Evolutionary conservation across 2,113 vertebrate genomes (phyloP), one percentile per base, ranked within the genome.

Genomic region (Odocoileus hemionus): DNA sequence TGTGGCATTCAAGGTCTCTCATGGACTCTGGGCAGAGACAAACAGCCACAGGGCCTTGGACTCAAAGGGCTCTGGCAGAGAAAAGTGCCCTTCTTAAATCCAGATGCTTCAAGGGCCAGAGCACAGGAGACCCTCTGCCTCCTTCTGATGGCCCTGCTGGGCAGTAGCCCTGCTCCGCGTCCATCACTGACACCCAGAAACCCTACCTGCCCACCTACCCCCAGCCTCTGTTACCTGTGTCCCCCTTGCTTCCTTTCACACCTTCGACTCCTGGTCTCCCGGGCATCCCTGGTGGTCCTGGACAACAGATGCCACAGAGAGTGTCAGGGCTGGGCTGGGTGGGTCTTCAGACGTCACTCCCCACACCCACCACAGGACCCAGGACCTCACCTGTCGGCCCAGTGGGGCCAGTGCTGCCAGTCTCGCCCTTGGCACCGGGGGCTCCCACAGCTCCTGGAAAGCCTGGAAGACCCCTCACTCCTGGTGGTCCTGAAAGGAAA

Each of bases 391-490:
- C 98, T 98, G 21, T 64, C 70, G 3, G 83, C 0, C 98, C 98
- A 8, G 0, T 21, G 28, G 1, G 5, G 0, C 98, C 99, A 0
- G 0, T 1, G 0, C n/a, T 78, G 2, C 99, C 99, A 47, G 98
- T 97, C 23, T 98, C 97, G n/a, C 99, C 99, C 97, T 97, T 99
- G 96, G 97, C 82, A 58, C 99, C 99, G 58, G 96, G 33, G 54
- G 9, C 78, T 52, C 99, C 99, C 0, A 25, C 39, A 0, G 0
- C 1, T 21, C 99, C 99, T 12, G 83, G 97, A 90, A 0, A 8
- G 54, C 99, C 99, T 5, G 3, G 4, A 21, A 23, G 16, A n/a
- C 98, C 99, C 13, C 0, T 43, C 0, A 1, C 14, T 98, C 99
- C 99, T 3, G 57, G 1, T 19, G 30, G 5, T 2, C 99, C 99